phyloP scores from a whole-genome alignment of 2,888 invertebrate genomes.

The Lordiphosa fenestrarum region DNA sequence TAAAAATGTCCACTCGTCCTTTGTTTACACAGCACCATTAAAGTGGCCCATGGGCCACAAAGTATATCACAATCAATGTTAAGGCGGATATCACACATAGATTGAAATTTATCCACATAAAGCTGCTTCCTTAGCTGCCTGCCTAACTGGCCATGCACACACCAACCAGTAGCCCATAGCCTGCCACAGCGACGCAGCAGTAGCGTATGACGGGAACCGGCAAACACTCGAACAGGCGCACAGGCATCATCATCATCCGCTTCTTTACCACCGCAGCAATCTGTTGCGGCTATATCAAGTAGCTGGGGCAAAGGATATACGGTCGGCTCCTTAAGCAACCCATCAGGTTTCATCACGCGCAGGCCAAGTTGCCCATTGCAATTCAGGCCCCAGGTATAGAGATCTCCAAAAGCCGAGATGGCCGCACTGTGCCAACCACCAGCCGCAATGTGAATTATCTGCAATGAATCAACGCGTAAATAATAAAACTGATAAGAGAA shows the following conservation, averaged over 20 bases:
- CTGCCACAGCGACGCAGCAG: constrained; percentile 85
- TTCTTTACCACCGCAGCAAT: constrained; percentile 8
- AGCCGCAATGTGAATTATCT: constrained; percentile 86
- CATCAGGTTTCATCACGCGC: constrained; percentile 76
- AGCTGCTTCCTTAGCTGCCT: constrained; percentile 11
- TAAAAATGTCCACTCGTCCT: neutral
- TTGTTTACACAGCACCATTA: constrained; percentile 27
- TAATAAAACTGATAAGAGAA: constrained; percentile 6
- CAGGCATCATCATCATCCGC: constrained; percentile 42
- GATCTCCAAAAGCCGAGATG: constrained; percentile 88
- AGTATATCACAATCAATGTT: constrained; percentile 55
- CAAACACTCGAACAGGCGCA: constrained; percentile 82
- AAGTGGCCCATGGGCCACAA: constrained; percentile 82
- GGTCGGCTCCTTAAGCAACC: constrained; percentile 58
- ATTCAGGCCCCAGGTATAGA: constrained; percentile 97
- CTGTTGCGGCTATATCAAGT: constrained; percentile 60
- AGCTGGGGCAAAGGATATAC: constrained; percentile 78
- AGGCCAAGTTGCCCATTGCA: constrained; percentile 91
- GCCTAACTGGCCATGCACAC: constrained; percentile 89
- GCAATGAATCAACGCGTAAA: constrained; percentile 22
- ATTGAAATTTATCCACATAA: constrained; percentile 65
- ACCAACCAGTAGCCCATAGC: constrained; percentile 90
- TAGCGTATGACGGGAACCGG: constrained; percentile 90
- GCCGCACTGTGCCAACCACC: constrained; percentile 94
- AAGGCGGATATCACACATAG: constrained; percentile 38